A percentile compares a stretch with the other conserved stretches of the same genome.
These are phyloP conservation scores for Xestia rhomboidea DNA, from an alignment of 2,888 invertebrate species.

Conservation along the genomic window DNA sequence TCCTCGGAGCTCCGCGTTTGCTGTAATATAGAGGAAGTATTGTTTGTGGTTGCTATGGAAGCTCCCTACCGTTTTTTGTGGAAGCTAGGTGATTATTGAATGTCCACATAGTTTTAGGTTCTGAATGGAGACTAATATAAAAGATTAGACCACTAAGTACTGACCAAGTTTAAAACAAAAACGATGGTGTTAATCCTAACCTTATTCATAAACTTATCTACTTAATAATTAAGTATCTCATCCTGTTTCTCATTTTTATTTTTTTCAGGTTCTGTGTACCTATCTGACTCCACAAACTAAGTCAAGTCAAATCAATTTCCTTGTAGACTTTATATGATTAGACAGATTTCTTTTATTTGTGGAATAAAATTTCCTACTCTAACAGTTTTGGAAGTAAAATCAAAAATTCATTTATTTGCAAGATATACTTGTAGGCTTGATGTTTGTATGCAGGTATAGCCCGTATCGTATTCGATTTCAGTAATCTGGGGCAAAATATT, in stretches of 20 bases:
- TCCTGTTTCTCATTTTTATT: neutral
- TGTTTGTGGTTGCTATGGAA: neutral
- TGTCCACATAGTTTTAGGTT: neutral
- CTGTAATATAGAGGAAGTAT: conserved; percentile 67
- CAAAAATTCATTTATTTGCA: neutral
- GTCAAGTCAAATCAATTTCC: neutral
- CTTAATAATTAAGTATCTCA: neutral
- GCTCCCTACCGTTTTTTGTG: neutral
- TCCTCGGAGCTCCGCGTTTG: conserved; percentile 86
- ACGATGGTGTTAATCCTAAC: neutral
- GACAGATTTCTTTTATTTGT: neutral
- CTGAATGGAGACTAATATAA: neutral
- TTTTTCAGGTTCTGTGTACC: neutral
- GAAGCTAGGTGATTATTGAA: neutral
- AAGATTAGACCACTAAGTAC: neutral
- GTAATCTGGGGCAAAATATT: conserved; percentile 52
- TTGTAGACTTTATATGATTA: neutral
- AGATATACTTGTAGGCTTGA: neutral
- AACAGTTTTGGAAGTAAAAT: neutral
- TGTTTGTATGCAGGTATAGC: neutral
- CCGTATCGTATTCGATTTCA: conserved; percentile 25
- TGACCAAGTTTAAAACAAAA: neutral
- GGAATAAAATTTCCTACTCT: neutral
- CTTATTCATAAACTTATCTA: neutral
- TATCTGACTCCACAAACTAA: neutral